Conservation (phyloP, 2,113 vertebrate species). For the Natator depressus region DNA sequence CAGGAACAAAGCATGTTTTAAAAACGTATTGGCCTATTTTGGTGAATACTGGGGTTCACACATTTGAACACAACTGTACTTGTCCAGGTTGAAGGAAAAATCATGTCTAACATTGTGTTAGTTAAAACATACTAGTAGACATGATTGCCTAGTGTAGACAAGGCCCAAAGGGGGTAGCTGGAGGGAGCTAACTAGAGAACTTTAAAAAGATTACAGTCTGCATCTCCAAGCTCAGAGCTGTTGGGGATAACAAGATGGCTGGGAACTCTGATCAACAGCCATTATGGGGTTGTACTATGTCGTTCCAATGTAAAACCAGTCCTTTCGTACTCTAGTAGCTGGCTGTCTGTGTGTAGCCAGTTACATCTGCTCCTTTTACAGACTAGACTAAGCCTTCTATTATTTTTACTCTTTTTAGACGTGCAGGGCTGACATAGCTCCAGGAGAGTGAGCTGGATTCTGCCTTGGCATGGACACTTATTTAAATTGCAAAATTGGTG, state of each 20-base stretch:
- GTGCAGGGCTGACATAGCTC: background rate
- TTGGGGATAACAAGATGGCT: background rate
- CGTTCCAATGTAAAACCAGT: background rate
- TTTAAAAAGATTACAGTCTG: background rate
- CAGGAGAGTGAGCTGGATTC: background rate
- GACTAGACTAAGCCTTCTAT: background rate
- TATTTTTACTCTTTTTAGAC: background rate
- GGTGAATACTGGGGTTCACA: background rate
- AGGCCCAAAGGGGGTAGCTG: background rate
- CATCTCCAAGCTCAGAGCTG: background rate
- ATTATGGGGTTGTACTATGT: background rate
- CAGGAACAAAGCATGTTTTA: background rate
- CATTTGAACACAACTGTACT: background rate
- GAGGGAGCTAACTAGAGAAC: background rate
- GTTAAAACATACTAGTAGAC: background rate
- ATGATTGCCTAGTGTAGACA: background rate
- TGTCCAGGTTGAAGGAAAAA: background rate
- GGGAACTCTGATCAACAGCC: background rate
- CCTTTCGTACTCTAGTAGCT: background rate
- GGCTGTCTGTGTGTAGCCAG: background rate
- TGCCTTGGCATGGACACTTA: background rate
- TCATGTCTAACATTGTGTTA: background rate
- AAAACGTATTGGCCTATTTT: background rate
- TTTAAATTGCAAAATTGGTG: background rate
- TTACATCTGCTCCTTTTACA: background rate